Conservation (phyloP, 1,140 invertebrate species). For the Notospermus geniculatus region DNA sequence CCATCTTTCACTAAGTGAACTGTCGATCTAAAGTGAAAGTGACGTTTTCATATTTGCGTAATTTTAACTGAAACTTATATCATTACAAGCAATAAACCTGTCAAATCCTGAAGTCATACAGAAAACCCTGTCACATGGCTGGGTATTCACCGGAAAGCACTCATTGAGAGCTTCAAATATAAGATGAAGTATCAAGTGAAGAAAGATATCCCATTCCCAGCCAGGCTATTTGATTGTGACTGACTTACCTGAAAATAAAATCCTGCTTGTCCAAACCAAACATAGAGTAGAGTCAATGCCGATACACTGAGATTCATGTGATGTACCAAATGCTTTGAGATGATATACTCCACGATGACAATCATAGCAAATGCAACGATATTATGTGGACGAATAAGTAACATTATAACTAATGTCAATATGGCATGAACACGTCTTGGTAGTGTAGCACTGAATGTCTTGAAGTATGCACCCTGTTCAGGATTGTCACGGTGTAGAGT, state of each 20-base stretch:
- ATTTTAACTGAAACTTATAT: no score
- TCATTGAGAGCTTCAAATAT: no score
- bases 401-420: slow-evolving; percentile 64
- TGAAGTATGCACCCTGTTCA: neutral
- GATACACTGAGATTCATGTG: slow-evolving; percentile 13
- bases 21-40: no score
- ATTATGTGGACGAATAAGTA: slow-evolving; percentile 76
- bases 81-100: no score
- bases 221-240: neutral
- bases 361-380: slow-evolving; percentile 68
- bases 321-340: slow-evolving; percentile 22
- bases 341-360: slow-evolving; percentile 31
- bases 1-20: no score
- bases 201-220: no score
- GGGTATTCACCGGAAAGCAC: no score
- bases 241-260: slow-evolving; percentile 50
- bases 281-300: slow-evolving; percentile 34
- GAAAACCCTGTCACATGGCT: no score
- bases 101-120: no score
- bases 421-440: slow-evolving; percentile 19
- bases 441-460: slow-evolving; percentile 4
- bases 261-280: slow-evolving; percentile 48
- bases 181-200: no score
- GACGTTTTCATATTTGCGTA: no score
- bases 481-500: neutral